Base-by-base conservation (phyloP, 2,113 vertebrate species). In the Prionailurus bengalensis region DNA sequence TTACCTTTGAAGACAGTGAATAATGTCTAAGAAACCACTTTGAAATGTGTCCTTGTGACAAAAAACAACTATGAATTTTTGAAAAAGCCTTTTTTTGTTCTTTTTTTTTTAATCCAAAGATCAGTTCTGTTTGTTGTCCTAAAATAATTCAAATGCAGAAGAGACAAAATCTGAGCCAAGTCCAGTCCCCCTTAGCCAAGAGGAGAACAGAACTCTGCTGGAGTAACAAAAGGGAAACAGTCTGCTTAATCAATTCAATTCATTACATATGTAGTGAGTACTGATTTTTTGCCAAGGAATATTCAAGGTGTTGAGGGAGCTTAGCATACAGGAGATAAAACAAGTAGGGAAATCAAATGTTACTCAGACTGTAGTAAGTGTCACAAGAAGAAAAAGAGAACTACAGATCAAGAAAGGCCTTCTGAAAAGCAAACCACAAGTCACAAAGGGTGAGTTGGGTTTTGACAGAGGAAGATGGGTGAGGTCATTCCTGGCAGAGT, bases 81-180 rank as follows among this genome's bases (percentile, higher is more conserved):
- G 3, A 78, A 55, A 85, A 82, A 88, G 4, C 1, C 45, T 79
- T 94, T 70, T 70, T 81, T 96, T 51, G n/a, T 19, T 23, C 17
- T 80, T 45, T 29, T 80, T 80, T 48, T 71, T 73, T 93, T 4
- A 51, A 71, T 61, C 25, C 27, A 68, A 82, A 90, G 23, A n/a
- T 23, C 39, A 93, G 53, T 63, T 81, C 45, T 86, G 42, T 79
- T 31, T 90, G 71, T 71, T 68, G 45, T 76, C 71, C 25, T 86
- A n/a, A 90, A 95, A 73, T 73, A 86, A 92, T 81, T 42, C 65
- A 96, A 73, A 96, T 78, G 23, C 63, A 91, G 45, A 87, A 53
- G 68, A 95, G 55, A 81, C 45, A 55, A 23, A 73, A 27, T 68
- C 17, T 25, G 53, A 91, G 33, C 51, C 94, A 74, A 66, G 61